Evolutionary conservation across 53 echinoderm and acorn worm genomes (phyloP), one percentile per base, ranked within the genome.

Genomic region (Mesocentrotus franciscanus): DNA sequence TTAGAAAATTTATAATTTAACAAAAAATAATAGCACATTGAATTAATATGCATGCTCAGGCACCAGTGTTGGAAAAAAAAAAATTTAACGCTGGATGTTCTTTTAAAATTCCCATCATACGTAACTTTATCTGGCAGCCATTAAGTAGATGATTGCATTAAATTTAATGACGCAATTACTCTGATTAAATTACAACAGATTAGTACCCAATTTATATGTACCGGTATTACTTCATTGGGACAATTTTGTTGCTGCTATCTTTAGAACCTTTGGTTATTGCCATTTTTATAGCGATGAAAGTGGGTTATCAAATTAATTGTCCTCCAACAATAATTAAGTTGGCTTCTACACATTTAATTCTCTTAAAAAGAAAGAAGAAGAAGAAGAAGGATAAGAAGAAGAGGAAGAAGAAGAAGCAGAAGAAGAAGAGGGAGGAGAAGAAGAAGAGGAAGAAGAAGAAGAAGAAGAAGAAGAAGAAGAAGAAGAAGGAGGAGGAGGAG

Each of bases 291-390:
- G 87, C 27, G 18, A n/a, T 56, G 58, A 57, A 87, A 58, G 56
- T 56, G 58, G 87, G 87, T 87, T 87, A 87, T 87, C 58, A 58
- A 81, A 87, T 87, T 87, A 87, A 87, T 87, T 58, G 87, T 58
- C 87, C 84, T 87, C 87, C n/a, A 27, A 59, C 2, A 5, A n/a
- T 58, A 27, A 87, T 87, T 58, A 87, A 87, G n/a, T 87, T 87
- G 84, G 84, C 58, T n/a, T 13, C 35, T 75, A n/a, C 30, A 15
- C 56, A 24, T 55, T 75, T 75, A 26, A 22, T 85, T 78, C 17
- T 78, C 33, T 18, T 64, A 16, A 64, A 20, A 7, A 64, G 15
- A 20, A 64, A 6, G 64, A 64, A 61, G 64, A 18, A 8, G 64
- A 64, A 64, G 64, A 18, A 14, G 64, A 64, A 64, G 64, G 20